A percentile compares a stretch with the other conserved stretches of the same genome.
Evolutionary conservation across 1,140 invertebrate species (phyloP).

Genomic region (Anastrepha ludens): DNA sequence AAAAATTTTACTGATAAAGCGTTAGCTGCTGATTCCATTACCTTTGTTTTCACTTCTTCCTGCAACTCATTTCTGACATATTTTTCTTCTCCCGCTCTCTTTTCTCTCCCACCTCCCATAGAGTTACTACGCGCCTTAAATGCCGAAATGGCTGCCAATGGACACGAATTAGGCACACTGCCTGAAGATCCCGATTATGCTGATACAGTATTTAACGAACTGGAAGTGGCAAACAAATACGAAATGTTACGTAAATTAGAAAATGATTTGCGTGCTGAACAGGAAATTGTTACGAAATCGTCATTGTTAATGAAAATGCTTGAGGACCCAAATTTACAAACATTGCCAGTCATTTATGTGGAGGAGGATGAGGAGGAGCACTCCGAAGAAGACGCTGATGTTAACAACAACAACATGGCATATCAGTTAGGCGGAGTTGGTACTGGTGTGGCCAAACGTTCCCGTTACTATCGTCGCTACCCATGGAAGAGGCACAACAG

Average conservation of each 20-base stretch:
- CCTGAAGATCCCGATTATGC: slow-evolving; percentile 64
- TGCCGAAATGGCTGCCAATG: slow-evolving; percentile 59
- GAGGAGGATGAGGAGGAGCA: slow-evolving; percentile 65
- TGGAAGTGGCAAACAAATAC: slow-evolving; percentile 67
- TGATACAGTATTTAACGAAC: slow-evolving; percentile 66
- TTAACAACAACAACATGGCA: slow-evolving; percentile 10
- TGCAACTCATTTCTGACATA: neutral
- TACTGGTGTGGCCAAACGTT: slow-evolving; percentile 73
- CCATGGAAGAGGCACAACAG: slow-evolving; percentile 78
- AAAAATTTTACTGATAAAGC: too few species aligned
- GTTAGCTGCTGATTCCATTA: too few species aligned
- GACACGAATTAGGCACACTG: slow-evolving; percentile 57
- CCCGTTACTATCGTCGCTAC: slow-evolving; percentile 78
- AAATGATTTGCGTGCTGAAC: slow-evolving; percentile 69
- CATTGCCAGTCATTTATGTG: slow-evolving; percentile 75
- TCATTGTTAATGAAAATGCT: slow-evolving; percentile 72
- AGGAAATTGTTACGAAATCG: slow-evolving; percentile 73
- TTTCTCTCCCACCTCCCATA: slow-evolving; percentile 17
- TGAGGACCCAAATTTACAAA: slow-evolving; percentile 70
- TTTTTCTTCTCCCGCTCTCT: neutral
- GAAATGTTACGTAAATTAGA: slow-evolving; percentile 70
- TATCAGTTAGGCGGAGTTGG: neutral
- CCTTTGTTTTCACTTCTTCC: too few species aligned
- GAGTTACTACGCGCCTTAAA: slow-evolving; percentile 67
- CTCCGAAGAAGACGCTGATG: slow-evolving; percentile 6